Base-by-base conservation (phyloP, 2,113 vertebrate species). In the Neopipo cinnamomea region DNA sequence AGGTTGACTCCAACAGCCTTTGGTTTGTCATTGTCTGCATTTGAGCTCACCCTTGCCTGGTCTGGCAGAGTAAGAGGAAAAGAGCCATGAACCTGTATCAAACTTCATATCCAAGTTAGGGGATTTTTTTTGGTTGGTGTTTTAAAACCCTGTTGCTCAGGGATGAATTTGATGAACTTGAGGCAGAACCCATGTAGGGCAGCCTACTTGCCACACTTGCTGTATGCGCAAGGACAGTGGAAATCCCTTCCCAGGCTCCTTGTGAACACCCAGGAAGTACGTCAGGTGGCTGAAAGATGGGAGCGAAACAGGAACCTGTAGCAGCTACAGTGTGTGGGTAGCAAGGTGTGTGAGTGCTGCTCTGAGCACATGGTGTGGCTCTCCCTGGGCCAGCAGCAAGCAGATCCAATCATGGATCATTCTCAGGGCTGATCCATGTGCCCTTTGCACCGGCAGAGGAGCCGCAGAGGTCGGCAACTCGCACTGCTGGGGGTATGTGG, bases 361-460 rank as follows among this genome's bases (percentile, higher is more conserved):
- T 81, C 22, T 4, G 88, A 8, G 88, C 71, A 61, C 27, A 8
- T 24, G 46, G 41, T 2, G 2, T 33, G 61, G 23, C 39, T 74
- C 25, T 84, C 39, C 50, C 66, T 4, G 4, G 10, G 31, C 52
- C 31, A 27, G 5, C 3, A 4, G 18, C 23, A 11, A 52, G 47
- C 55, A 74, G 14, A 35, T 59, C 22, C 49, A 27, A 50, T 3
- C 14, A 27, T 13, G 17, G 62, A 30, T 27, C 16, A 21, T 31
- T 80, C 20, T 62, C 7, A 1, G 0, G 10, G 77, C 30, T 37
- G 35, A 10, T 35, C 8, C 2, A 6, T 18, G 11, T 6, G 18
- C 19, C 42, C 53, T 35, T 24, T 5, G 3, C 30, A 4, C 22
- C 13, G 17, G 49, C 46, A 67, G 37, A 61, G 37, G 17, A 63